Base-by-base conservation (phyloP, 2,888 invertebrate species). In the Nomada goodeniana region DNA sequence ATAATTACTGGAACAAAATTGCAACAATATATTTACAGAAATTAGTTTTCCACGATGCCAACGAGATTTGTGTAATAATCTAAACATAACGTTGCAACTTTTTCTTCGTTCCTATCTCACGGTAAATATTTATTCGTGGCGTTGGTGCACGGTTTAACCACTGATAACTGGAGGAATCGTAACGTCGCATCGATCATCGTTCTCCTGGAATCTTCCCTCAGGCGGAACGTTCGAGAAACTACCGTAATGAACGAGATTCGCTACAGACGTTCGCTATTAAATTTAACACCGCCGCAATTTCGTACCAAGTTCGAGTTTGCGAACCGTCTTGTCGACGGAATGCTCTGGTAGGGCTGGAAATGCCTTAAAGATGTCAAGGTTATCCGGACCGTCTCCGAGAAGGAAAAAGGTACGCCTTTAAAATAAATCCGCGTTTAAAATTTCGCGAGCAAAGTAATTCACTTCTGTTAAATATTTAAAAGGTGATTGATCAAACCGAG, bases 111-210 rank as follows among this genome's bases (percentile, higher is more conserved):
- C 50, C 42, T 72, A 78, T 79, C 64, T 29, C 36, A 7, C n/a
- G 53, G 57, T 67, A 79, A 83, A 83, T 82, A 83, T 83, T 82
- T 83, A 75, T 60, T 75, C 67, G 59, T 23, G 42, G 42, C 57
- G 55, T 69, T 52, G 64, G 50, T 52, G 55, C 36, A 60, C 59
- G 70, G 68, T 55, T 64, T 26, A 57, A 59, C 47, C 15, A 20
- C 42, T 60, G 81, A 82, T 80, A 82, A 76, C 68, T 44, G 20
- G 20, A 57, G 60, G 44, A 59, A 75, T 76, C 36, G 55, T 77
- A 53, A 61, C 52, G 77, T 23, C 50, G 26, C 71, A 72, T 78
- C 78, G 61, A 68, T 72, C 57, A 72, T 52, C 71, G 55, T 67
- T 26, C n/a, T 26, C 11, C 42, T 18, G 7, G 42, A 67, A 57